Base-by-base conservation (phyloP, 2,113 vertebrate genomes). In the Periophthalmodon schlosseri region DNA sequence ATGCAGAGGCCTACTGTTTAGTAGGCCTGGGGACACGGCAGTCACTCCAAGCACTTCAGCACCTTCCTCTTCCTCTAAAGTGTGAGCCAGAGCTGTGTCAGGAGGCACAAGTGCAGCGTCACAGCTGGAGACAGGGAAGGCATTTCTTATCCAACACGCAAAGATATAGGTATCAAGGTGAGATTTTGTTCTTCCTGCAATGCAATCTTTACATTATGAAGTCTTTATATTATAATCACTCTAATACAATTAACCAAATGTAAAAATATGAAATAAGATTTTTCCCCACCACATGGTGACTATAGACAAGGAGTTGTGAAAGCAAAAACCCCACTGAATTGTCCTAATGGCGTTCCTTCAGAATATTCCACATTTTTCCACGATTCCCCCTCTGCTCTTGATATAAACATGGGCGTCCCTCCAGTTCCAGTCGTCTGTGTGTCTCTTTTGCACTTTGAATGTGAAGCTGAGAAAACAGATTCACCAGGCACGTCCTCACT, bases 391-490 rank as follows among this genome's bases (percentile, higher is more conserved):
- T 23, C 63, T 60, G 67, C 75, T 56, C 14, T 50, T 71, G 63
- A 81, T 74, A 68, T 57, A 84, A 81, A 75, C 50, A 76, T 34
- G 66, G 39, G 39, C 74, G 72, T 83, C 72, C 70, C 70, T 68
- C 56, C 64, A 71, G 73, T n/a, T 68, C 14, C 14, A 77, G 74
- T 64, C 76, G 81, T 81, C 78, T 81, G 69, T 79, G 72, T 61
- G 74, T 87, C 79, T 86, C 77, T 70, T 76, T 78, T 85, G 52
- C 58, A 74, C 70, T 79, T 79, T 63, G 67, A 58, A 70, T 73
- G 72, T 72, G 72, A 85, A 65, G 78, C 54, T 81, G 57, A 83
- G 80, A 85, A 89, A 87, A 88, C 84, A 88, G 87, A 88, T 90
- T 87, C 84, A 79, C 78, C 72, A 78, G 73, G 70, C 76, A 18